A percentile compares a stretch with the other conserved stretches of the same genome.
These are phyloP conservation scores for Neotoxoptera formosana DNA, from an alignment of 1,140 invertebrate species.

Conservation along the genomic window DNA sequence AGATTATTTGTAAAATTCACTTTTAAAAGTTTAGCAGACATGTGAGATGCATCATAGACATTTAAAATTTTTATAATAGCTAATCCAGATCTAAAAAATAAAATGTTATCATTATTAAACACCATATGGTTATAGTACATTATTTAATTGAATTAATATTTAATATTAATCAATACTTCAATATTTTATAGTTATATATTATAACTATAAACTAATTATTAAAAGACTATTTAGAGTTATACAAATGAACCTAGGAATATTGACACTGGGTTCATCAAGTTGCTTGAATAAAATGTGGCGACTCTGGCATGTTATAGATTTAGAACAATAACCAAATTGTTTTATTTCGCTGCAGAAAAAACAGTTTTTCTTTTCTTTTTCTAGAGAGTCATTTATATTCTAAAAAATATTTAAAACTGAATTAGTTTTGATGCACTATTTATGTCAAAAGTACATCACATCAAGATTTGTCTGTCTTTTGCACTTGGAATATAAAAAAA, in stretches of 20 bases:
- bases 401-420: not conserved
- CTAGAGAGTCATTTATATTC: not conserved
- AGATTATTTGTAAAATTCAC: slow-evolving; percentile 22
- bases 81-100: slow-evolving; percentile 37
- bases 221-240: not conserved
- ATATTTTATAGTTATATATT: too few species aligned
- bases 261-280: not conserved
- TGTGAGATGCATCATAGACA: slow-evolving; percentile 41
- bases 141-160: not conserved
- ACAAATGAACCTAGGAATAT: slow-evolving; percentile 35
- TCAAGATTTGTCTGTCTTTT: not conserved
- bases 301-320: not conserved
- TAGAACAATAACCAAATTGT: slow-evolving; percentile 41
- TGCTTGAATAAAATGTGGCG: slow-evolving; percentile 37
- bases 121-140: not conserved
- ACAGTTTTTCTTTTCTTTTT: slow-evolving; percentile 28
- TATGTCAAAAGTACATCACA: not conserved
- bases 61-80: slow-evolving; percentile 43
- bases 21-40: slow-evolving; percentile 51
- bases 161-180: too few species aligned
- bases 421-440: not conserved
- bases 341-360: slow-evolving; percentile 3
- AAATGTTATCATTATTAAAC: not conserved
- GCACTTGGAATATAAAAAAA: not conserved
- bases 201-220: not conserved